These are phyloP conservation scores for Forbesichthys papilliferus DNA, from an alignment of 2,113 vertebrate species.

Conservation along the genomic window DNA sequence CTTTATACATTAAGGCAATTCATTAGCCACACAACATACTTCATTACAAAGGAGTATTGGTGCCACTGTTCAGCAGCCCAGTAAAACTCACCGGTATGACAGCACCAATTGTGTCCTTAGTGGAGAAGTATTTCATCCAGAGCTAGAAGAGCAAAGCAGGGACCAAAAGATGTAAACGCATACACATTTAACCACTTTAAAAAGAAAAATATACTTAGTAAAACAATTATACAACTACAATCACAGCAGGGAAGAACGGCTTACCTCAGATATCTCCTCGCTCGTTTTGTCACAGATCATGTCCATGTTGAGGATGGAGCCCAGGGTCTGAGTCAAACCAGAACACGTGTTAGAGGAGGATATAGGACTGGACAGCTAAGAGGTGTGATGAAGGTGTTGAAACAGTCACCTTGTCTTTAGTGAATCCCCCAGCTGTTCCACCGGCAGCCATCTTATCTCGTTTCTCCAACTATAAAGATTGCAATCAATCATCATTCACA, in stretches of 20 bases:
- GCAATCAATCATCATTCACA: background rate
- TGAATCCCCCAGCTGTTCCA: conserved; percentile 76
- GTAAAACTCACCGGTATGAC: conserved; percentile 89
- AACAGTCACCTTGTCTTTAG: conserved; percentile 83
- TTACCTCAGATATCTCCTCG: conserved; percentile 89
- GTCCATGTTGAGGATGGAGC: conserved; percentile 89
- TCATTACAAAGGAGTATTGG: too few relatives aligned
- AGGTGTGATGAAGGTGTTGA: background rate
- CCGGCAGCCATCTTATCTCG: conserved; percentile 58
- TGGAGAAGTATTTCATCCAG: conserved; percentile 89
- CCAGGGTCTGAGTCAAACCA: conserved; percentile 79
- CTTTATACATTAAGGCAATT: background rate
- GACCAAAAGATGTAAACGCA: background rate
- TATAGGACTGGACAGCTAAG: too few relatives aligned
- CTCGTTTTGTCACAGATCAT: conserved; percentile 86
- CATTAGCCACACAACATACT: too few relatives aligned
- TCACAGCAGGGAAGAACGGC: background rate
- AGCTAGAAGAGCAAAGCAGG: conserved; percentile 77
- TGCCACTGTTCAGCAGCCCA: too few relatives aligned
- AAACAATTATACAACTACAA: too few relatives aligned
- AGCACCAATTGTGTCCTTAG: conserved; percentile 89
- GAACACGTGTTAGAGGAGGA: background rate
- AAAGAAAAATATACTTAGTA: too few relatives aligned
- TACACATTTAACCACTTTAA: too few relatives aligned
- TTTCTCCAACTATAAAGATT: conserved; percentile 73